Percentiles rank a stretch among this genome's conserved stretches.
Evolutionary conservation across 2,797 vertebrate genomes (phyloP).

Genomic region (Masticophis lateralis): DNA sequence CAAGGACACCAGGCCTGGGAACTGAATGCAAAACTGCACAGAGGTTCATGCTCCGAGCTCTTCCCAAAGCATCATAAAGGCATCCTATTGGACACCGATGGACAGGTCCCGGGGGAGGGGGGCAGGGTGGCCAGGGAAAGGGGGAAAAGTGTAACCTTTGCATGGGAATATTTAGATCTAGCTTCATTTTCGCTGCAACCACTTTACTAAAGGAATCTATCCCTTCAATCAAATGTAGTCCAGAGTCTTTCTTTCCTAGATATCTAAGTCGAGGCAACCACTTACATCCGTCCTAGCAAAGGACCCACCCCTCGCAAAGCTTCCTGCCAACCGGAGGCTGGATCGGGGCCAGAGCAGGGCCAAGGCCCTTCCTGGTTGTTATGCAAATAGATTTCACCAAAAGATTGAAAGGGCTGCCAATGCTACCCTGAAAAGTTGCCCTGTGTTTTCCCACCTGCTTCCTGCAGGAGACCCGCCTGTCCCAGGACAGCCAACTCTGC

Average conservation of each 20-base stretch:
- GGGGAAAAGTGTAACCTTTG: neutral
- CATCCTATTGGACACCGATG: neutral
- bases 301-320: neutral
- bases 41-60: fast-evolving
- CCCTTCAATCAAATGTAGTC: neutral
- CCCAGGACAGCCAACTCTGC: neutral
- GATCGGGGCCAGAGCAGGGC: neutral
- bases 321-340: neutral
- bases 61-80: too few species aligned
- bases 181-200: neutral
- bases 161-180: neutral
- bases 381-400: neutral
- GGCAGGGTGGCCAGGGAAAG: neutral
- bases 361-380: neutral
- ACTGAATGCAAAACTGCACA: neutral
- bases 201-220: neutral
- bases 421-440: neutral
- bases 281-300: neutral
- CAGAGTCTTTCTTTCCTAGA: neutral
- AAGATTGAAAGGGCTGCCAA: fast-evolving
- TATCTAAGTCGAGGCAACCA: neutral
- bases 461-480: neutral
- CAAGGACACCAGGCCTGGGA: too few species aligned
- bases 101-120: neutral
- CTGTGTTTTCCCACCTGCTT: neutral